phyloP scores from a whole-genome alignment of 30 jellyfish, hydroid and myxozoan genomes.

The Aurelia aurita complex sp. Pacific region DNA sequence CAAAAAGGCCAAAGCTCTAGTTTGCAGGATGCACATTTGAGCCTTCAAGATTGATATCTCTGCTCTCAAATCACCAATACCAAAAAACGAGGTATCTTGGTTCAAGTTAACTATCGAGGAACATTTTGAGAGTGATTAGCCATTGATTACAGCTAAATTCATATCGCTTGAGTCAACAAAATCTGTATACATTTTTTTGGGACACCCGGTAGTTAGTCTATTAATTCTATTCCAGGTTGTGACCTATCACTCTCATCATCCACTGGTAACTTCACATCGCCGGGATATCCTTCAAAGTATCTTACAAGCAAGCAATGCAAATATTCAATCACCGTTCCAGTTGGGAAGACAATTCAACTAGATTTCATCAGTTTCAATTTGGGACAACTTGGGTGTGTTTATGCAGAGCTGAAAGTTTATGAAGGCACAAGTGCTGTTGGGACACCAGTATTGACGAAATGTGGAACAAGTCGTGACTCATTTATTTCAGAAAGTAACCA shows the following conservation, averaged over 20 bases:
- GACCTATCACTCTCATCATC: background rate
- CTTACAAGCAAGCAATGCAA: constrained; percentile 10
- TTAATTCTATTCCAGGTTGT: background rate
- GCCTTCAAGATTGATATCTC: too few relatives aligned
- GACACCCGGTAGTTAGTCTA: too few relatives aligned
- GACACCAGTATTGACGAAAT: constrained; percentile 4
- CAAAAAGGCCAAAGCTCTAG: too few relatives aligned
- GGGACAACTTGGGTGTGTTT: constrained; percentile 28
- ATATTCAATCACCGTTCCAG: constrained; percentile 5
- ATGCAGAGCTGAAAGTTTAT: constrained; percentile 29
- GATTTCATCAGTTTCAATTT: constrained; percentile 7
- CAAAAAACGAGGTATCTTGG: too few relatives aligned
- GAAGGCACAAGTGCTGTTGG: constrained; percentile 18
- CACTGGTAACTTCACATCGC: constrained; percentile 24
- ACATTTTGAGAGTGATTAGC: too few relatives aligned
- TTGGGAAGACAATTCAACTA: constrained; percentile 18
- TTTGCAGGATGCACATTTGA: too few relatives aligned
- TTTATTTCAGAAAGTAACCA: constrained; percentile 4
- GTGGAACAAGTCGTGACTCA: constrained; percentile 17
- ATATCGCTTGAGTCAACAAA: too few relatives aligned
- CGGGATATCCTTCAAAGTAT: constrained; percentile 15
- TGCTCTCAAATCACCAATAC: too few relatives aligned
- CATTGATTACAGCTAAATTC: too few relatives aligned
- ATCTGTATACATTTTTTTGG: too few relatives aligned
- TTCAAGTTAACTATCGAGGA: too few relatives aligned